Base-by-base conservation (phyloP, 2,888 invertebrate species). In the Temnothorax rugatulus region DNA sequence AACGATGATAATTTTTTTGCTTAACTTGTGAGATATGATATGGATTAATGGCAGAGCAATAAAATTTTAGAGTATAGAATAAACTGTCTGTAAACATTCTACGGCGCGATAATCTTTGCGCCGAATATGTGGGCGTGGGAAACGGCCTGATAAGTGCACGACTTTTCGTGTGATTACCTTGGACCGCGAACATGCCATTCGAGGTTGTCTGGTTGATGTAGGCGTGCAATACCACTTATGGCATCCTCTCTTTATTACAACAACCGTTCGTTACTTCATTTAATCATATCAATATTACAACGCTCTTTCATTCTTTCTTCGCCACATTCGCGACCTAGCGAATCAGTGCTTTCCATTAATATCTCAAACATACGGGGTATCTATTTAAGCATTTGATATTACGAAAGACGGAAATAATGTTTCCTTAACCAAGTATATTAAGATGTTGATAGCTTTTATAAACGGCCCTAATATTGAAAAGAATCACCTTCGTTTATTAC, bases 201-300 rank as follows among this genome's bases (percentile, higher is more conserved):
- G 76, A 77, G 76, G 76, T 66, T 77, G 76, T 77, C 76, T 52
- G 76, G 76, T 41, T 29, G 38, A 54, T n/a, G 76, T 77, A 77
- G 76, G 76, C 76, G 76, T 77, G n/a, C 66, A 77, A 41, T 66
- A 54, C 66, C 54, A 54, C 52, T 52, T 77, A 64, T 41, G 76
- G 66, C 66, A 66, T 34, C 25, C 66, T 18, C 38, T 18, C 25
- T 77, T 77, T 41, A 41, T 54, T 66, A 41, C 41, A 66, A 77
- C 54, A 66, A 77, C 41, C 66, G 44, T 66, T 77, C 29, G 52
- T 77, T 77, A 66, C 52, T 66, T 77, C 54, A 66, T 77, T 66
- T 54, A 41, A 77, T 54, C 76, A 41, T 38, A 21, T 76, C 38
- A n/a, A 66, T 77, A 66, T 76, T 66, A 76, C 52, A n/a, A 11